Base-by-base conservation (phyloP, 92 coral and sea anemone species). In the Epizoanthus ramosus region DNA sequence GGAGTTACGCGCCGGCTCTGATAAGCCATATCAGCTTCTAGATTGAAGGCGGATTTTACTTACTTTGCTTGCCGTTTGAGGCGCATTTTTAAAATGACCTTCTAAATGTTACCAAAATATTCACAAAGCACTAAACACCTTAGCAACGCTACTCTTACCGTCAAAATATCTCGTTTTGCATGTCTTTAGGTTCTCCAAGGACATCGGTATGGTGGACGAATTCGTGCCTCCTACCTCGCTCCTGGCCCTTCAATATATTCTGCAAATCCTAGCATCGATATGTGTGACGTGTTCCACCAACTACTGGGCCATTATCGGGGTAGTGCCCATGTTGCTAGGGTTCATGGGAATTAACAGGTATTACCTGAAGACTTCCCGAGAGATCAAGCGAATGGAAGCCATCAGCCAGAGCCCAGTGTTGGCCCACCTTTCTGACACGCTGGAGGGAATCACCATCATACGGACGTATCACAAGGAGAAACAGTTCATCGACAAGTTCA, bases 371-470 rank as follows among this genome's bases (percentile, higher is more conserved):
- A 93, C 98, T 3, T 93, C 98, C 25, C 91, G 98, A 28, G 98
- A 93, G 69, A 93, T 93, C 87, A 93, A 93, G 79, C 81, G 98
- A 64, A 91, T 93, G 98, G 98, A 93, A 70, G 98, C 98, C 1
- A 93, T 93, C 41, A 93, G 98, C 68, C 98, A 93, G 75, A 93
- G 98, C 47, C 98, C 98, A 50, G 98, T 93, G 64, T 86, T 93
- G 39, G 93, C 98, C 1, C 98, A 93, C 80, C 84, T 93, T 73
- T 88, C 98, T 18, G 98, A 93, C 83, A 93, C 98, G 1, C 84
- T 93, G 31, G 97, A 93, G 71, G 97, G 97, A 39, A 93, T 93
- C 71, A 83, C 90, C 35, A 90, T 93, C n/a, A 88, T 93, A 45
- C 73, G 97, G 17, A 93, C 97, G 0, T 93, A 91, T 84, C 91